Evolutionary conservation across 2,888 invertebrate genomes (phyloP).

Genomic region (Odontocerum albicorne): DNA sequence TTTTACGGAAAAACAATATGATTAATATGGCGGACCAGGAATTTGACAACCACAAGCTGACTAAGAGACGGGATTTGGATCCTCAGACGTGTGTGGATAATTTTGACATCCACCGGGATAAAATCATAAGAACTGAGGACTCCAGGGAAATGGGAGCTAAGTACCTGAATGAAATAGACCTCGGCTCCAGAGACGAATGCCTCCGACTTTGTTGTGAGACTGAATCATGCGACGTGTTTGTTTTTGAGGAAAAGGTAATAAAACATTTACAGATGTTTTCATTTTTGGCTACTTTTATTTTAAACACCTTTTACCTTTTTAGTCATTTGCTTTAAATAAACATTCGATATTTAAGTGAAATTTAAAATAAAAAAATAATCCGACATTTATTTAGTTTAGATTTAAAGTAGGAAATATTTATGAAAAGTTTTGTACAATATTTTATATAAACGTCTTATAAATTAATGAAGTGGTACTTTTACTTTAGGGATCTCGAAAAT

Average conservation of each 20-base stretch:
- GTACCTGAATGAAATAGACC: constrained; percentile 82
- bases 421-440: no score
- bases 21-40: constrained; percentile 22
- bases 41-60: constrained; percentile 34
- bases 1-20: constrained; percentile 28
- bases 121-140: constrained; percentile 89
- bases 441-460: no score
- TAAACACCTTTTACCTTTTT: no score
- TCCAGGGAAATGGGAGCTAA: constrained; percentile 87
- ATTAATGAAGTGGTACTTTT: no score
- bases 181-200: constrained; percentile 80
- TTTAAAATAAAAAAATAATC: no score
- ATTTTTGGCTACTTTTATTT: no score
- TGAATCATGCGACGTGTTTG: constrained; percentile 84
- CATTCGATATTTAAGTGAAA: no score
- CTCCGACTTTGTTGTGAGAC: constrained; percentile 86
- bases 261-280: no score
- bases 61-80: constrained; percentile 56
- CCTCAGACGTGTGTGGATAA: constrained; percentile 70
- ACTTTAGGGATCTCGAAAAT: no score
- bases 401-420: no score
- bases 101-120: constrained; percentile 85
- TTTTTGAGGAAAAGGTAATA: constrained; percentile 86
- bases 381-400: no score
- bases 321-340: no score